Base-by-base conservation (phyloP, 1,140 invertebrate genomes). In the Cherax destructor region DNA sequence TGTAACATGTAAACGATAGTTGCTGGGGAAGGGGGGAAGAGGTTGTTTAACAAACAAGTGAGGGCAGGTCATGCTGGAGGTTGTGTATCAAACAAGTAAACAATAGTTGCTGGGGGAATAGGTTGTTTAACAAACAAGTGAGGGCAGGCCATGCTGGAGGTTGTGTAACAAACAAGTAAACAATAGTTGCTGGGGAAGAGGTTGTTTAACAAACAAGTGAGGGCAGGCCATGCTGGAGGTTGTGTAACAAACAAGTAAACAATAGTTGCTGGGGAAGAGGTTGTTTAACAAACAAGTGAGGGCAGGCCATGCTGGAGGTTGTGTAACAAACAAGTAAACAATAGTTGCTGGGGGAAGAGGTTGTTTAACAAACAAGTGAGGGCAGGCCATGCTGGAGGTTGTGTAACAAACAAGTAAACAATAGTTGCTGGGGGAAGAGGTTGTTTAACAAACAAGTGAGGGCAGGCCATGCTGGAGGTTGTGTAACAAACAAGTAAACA, bases 331-430 rank as follows among this genome's bases (percentile, higher is more conserved):
- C 76, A 86, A 41, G 30, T 41, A 41, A 41, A 41, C 30, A 41
- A 41, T 41, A 41, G 30, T 56, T 5, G 52, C 52, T 13, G 30
- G 52, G 52, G 52, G 52, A 13, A 13, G 52, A 56, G 52, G 52
- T 41, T 41, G 30, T 41, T 41, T 41, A 41, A 41, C 30, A 41
- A 41, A 41, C 30, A 41, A 41, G 30, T 41, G 30, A 1, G 30
- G 84, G 11, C 69, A 50, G 47, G 47, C 69, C 41, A 79, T 72
- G 69, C 84, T 86, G 50, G 84, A 16, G 84, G 76, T 74, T 77
- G 84, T 86, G 84, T 86, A n/a, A n/a, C n/a, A n/a, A n/a, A n/a
- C n/a, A n/a, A n/a, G n/a, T n/a, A n/a, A n/a, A n/a, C n/a, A n/a
- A n/a, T n/a, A n/a, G n/a, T n/a, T n/a, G n/a, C n/a, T n/a, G n/a